phyloP scores from a whole-genome alignment of 2,888 invertebrate species.

The Callimorpha dominula region DNA sequence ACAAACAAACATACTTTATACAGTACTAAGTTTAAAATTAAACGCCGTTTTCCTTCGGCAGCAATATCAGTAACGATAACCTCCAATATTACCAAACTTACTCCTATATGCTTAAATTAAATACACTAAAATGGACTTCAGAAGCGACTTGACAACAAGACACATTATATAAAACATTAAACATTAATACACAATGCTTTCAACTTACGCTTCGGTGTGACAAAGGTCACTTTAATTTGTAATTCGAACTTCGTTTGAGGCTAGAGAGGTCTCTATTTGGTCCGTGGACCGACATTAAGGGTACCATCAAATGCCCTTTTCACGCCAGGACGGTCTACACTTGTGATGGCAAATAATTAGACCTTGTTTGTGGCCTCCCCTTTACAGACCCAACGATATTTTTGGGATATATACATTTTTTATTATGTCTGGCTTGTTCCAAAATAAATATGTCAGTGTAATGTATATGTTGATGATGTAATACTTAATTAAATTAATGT shows the following conservation, averaged over 20 bases:
- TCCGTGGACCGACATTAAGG: slow-evolving; percentile 61
- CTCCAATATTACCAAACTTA: slow-evolving; percentile 12
- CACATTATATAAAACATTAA: slow-evolving; percentile 37
- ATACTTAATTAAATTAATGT: slow-evolving; percentile 5
- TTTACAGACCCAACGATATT: slow-evolving; percentile 39
- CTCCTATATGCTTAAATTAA: slow-evolving; percentile 10
- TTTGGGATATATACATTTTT: slow-evolving; percentile 37
- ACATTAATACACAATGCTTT: slow-evolving; percentile 32
- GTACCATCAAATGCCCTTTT: slow-evolving; percentile 60
- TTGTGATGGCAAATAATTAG: slow-evolving; percentile 68
- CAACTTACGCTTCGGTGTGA: slow-evolving; percentile 56
- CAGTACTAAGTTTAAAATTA: not conserved
- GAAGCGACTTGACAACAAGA: slow-evolving; percentile 25
- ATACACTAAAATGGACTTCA: slow-evolving; percentile 26
- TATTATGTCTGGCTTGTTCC: slow-evolving; percentile 13
- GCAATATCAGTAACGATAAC: not conserved
- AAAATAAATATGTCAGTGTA: slow-evolving; percentile 11
- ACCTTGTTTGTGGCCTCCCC: slow-evolving; percentile 54
- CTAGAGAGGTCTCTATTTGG: slow-evolving; percentile 68
- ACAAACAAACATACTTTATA: not conserved
- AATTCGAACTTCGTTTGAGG: slow-evolving; percentile 77
- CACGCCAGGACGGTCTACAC: slow-evolving; percentile 54
- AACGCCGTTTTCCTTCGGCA: not conserved
- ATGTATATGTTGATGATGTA: slow-evolving; percentile 5
- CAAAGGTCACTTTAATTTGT: slow-evolving; percentile 67